Evolutionary conservation across 2,113 vertebrate genomes (phyloP).

Genomic region (Ctenomys sociabilis): DNA sequence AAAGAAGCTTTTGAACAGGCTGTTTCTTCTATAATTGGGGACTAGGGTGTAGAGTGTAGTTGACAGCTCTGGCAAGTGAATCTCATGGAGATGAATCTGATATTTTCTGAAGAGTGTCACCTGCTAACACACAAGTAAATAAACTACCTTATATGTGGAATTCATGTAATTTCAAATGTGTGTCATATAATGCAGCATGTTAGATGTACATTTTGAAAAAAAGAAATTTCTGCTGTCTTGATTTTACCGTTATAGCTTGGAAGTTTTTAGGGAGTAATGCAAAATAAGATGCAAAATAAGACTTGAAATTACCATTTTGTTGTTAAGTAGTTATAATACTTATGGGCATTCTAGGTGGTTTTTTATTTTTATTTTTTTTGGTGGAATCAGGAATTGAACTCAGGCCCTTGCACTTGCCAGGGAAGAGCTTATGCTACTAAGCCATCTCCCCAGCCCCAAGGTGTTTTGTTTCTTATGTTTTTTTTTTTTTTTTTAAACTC

Average conservation of each 20-base stretch:
- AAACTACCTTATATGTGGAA: not conserved
- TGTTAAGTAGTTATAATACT: not conserved
- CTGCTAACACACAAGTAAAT: not conserved
- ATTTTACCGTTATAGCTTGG: not conserved
- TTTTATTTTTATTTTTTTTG: not conserved
- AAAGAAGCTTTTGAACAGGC: not conserved
- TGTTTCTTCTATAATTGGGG: not conserved
- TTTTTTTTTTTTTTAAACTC: not conserved
- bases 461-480: constrained; percentile 26
- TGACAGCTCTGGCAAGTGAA: not conserved
- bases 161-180: not conserved
- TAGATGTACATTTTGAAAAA: constrained; percentile 22
- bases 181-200: not conserved
- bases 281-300: constrained; percentile 41
- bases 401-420: no score
- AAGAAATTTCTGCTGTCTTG: not conserved
- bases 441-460: no score
- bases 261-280: constrained; percentile 19
- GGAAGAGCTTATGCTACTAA: no score
- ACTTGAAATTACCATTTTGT: constrained; percentile 35
- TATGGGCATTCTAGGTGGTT: not conserved
- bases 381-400: no score
- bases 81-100: not conserved
- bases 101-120: not conserved
- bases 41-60: not conserved